Percentiles rank a stretch among this genome's conserved stretches.
These are phyloP conservation scores for Cossypha caffra DNA, from an alignment of 2,797 vertebrate species.

Conservation along the genomic window DNA sequence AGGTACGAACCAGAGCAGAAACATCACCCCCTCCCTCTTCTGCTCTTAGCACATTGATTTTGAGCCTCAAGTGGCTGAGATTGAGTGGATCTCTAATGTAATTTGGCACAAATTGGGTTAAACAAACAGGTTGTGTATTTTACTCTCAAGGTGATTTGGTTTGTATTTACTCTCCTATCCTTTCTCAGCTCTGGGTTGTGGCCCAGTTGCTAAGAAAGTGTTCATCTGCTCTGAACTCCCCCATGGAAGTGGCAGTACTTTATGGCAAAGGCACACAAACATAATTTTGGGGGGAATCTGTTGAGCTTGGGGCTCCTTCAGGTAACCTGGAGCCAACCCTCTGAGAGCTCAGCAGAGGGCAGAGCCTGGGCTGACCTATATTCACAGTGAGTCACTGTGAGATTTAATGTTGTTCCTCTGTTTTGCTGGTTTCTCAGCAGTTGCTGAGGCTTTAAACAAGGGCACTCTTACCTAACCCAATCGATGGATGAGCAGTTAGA, in stretches of 20 bases:
- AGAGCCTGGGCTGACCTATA: conserved; percentile 7
- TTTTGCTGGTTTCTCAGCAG: conserved; percentile 16
- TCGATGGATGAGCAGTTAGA: neutral
- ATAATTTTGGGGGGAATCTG: neutral
- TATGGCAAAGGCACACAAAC: neutral
- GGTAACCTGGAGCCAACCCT: neutral
- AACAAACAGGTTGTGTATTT: neutral
- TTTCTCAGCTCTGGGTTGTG: neutral
- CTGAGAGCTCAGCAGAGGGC: neutral
- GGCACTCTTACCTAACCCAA: neutral
- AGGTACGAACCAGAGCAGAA: neutral
- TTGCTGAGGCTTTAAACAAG: neutral
- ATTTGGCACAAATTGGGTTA: neutral
- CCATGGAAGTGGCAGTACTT: neutral
- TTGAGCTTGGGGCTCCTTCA: neutral
- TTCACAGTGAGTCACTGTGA: neutral
- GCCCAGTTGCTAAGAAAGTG: neutral
- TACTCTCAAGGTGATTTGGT: neutral
- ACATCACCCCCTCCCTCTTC: neutral
- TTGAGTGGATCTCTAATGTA: neutral
- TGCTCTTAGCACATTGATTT: neutral
- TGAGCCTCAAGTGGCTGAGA: neutral
- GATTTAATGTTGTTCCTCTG: neutral
- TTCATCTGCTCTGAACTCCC: neutral
- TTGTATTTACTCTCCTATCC: neutral